phyloP scores from a whole-genome alignment of 2,888 invertebrate species.

The Phalera bucephala region DNA sequence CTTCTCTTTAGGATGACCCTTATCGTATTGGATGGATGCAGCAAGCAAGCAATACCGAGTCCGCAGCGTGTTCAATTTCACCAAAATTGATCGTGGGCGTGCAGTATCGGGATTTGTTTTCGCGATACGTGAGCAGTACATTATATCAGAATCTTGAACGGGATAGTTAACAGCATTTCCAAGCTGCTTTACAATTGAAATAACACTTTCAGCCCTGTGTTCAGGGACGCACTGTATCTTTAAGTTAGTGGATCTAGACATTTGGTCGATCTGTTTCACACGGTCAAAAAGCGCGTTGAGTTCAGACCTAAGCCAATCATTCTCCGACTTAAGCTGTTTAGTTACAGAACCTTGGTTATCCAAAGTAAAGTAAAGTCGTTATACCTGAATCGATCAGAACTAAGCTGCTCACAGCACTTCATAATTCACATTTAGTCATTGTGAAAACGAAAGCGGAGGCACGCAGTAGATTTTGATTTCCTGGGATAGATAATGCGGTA shows the following conservation, averaged over 20 bases:
- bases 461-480: too few relatives aligned
- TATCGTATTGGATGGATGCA: too few relatives aligned
- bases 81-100: constrained; percentile 19
- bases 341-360: too few relatives aligned
- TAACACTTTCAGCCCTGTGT: constrained; percentile 21
- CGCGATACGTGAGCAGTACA: constrained; percentile 18
- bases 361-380: too few relatives aligned
- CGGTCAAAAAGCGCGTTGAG: constrained; percentile 4
- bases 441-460: too few relatives aligned
- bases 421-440: too few relatives aligned
- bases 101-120: constrained; percentile 9
- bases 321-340: too few relatives aligned
- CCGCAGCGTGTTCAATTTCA: constrained; percentile 18
- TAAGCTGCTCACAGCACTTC: too few relatives aligned
- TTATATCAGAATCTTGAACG: constrained; percentile 13
- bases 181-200: constrained; percentile 16
- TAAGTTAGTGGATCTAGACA: constrained; percentile 17
- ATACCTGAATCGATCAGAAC: too few relatives aligned
- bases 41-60: background rate
- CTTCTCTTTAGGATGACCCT: background rate
- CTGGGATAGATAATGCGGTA: too few relatives aligned
- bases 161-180: constrained; percentile 12
- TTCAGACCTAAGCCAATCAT: too few relatives aligned
- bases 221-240: constrained; percentile 28
- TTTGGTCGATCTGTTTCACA: constrained; percentile 17